Base-by-base conservation (phyloP, 2,113 vertebrate genomes). In the Eulemur macaco region DNA sequence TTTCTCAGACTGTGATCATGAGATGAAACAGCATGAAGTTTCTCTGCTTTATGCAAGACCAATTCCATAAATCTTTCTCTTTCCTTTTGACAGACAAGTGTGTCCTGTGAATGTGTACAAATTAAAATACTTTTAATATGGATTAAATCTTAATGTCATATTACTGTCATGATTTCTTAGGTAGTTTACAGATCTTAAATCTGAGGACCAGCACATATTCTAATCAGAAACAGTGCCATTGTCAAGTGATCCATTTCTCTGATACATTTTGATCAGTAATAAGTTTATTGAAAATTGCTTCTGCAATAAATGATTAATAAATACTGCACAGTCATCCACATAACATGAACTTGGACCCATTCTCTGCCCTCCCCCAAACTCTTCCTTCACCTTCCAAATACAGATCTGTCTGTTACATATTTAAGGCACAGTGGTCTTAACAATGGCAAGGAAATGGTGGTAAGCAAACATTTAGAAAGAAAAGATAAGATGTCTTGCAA, bases 131-230 rank as follows among this genome's bases (percentile, higher is more conserved):
- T 34, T 86, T 95, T 87, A 83, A 56, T 69, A 17, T 87, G n/a
- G 63, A 86, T 68, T 85, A 47, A 82, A 45, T 91, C 52, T 89
- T 86, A 86, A 76, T 94, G 31, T 92, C n/a, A 34, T 80, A 14
- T 92, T 90, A 37, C 37, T 80, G 47, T 68, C 47, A n/a, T 91
- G 47, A 82, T 87, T 80, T 97, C 76, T 87, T 92, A 85, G 31
- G 31, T 54, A 89, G 34, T 77, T 82, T 88, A 20, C 13, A 80
- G 31, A 9, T 84, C 63, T 95, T 73, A 47, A 82, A 5, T 77
- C 73, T 91, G 73, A 56, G 47, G 31, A 78, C 42, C 20, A 4
- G 80, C 73, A 84, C 58, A 84, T 25, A 60, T 88, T 91, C 68
- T 15, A 77, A 47, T 71, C 34, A 64, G 60, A 96, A 91, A 66